Evolutionary conservation across 2,888 invertebrate genomes (phyloP), one percentile per base, ranked within the genome.

Genomic region (Steinernema carpocapsae): DNA sequence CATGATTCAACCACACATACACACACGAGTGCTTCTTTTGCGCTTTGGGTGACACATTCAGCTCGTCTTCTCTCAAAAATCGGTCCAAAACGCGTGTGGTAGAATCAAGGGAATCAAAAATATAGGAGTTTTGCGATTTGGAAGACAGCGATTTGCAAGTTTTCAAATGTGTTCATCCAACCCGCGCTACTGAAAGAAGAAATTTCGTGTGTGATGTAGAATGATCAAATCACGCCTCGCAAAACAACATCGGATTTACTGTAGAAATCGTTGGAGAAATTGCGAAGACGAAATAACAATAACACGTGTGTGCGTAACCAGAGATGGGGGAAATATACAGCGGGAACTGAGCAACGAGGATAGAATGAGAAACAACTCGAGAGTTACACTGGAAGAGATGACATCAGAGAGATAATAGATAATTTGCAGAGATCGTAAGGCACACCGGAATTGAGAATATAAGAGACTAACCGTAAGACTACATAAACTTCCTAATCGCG

Each of bases 131-230:
- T 17, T 52, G 26, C 22, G 52, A 48, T 71, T 48, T 19, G 29
- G 24, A 45, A 45, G 17, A 46, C 71, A 52, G 43, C 17, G 71
- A 59, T 43, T 59, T 59, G 42, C 24, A 75, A 56, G 52, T 42
- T 59, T 76, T 72, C 59, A 78, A 12, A 75, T 51, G 12, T 76
- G 74, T 14, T 77, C 72, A 37, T 76, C 76, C 46, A 77, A 74
- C 71, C 71, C 71, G 48, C 71, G 48, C 7, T 43, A n/a, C 26
- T n/a, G 43, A 26, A 46, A 46, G 71, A 71, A 22, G 17, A 71
- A 14, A 71, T 43, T 6, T 32, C 64, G 64, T 64, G 64, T 64
- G 64, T 29, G 37, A 37, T 37, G 29, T n/a, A 26, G 17, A 64
- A 32, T n/a, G n/a, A n/a, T 64, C 32, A 37, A 64, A 64, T 32